These are phyloP conservation scores for Sebastes goodei DNA, from an alignment of 2,797 vertebrate species.

Conservation along the genomic window DNA sequence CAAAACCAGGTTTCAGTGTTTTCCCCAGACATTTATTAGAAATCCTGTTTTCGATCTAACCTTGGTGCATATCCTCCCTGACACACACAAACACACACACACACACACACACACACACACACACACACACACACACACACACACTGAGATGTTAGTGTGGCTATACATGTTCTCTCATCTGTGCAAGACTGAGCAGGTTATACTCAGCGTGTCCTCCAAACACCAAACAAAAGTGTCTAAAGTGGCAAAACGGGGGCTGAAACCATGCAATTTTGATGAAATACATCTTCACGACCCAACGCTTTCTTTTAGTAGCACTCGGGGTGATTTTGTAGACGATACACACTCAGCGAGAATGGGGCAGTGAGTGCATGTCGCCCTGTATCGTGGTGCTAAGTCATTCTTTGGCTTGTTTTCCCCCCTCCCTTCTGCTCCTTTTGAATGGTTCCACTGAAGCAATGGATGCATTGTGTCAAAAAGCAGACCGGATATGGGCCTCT, in stretches of 20 bases:
- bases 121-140: too few species aligned
- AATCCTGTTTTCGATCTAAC: neutral
- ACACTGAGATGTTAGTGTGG: neutral
- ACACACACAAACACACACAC: neutral
- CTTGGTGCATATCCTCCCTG: neutral
- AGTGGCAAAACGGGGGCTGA: slow-evolving; percentile 31
- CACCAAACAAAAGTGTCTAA: slow-evolving; percentile 36
- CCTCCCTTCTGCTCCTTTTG: slow-evolving; percentile 22
- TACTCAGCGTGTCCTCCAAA: slow-evolving; percentile 9
- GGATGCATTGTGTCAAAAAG: slow-evolving; percentile 66
- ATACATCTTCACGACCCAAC: slow-evolving; percentile 33
- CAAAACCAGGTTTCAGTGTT: neutral
- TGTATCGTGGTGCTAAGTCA: slow-evolving; percentile 38
- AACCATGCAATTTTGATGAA: slow-evolving; percentile 48
- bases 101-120: too few species aligned
- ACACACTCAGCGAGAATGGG: slow-evolving; percentile 10
- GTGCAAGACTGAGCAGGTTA: slow-evolving; percentile 2
- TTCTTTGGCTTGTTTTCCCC: neutral
- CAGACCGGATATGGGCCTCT: slow-evolving; percentile 60
- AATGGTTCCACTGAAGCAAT: slow-evolving; percentile 66
- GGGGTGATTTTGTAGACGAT: slow-evolving; percentile 39
- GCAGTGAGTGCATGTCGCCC: slow-evolving; percentile 28
- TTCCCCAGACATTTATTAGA: neutral
- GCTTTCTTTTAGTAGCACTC: slow-evolving; percentile 27
- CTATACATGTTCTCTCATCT: slow-evolving; percentile 1